Evolutionary conservation across 1,140 invertebrate genomes (phyloP), one percentile per base, ranked within the genome.

Genomic region (Hyles vespertilio): DNA sequence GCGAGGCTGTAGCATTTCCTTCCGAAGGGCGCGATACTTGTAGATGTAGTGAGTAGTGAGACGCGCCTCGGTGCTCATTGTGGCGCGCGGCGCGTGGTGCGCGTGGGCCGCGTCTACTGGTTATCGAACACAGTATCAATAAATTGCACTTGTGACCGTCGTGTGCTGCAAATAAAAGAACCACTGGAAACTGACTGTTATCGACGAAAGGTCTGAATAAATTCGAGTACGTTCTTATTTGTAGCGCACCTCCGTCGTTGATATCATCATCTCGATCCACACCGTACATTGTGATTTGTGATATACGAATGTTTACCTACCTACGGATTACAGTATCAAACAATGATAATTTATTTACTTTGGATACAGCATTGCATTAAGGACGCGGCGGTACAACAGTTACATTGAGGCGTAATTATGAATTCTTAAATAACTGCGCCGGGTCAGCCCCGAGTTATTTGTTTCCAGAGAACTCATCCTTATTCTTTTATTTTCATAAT

Each of bases 151-250:
- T 79, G 81, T 69, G 74, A 75, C 72, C 69, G 79, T 83, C 81
- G 74, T 78, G 81, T 78, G 74, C 67, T 65, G 72, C 70, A 86
- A 86, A 84, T 79, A 86, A 86, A 85, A 88, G 79, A 81, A 81
- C 10, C 61, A 40, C 61, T 58, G 61, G 72, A 71, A 69, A 70
- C 72, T 70, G 65, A 63, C 72, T 70, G 75, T 77, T 88, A 88
- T 88, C 85, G 80, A 77, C 75, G 71, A 79, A 79, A 75, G 74
- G 81, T 79, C 79, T 79, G 78, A 83, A 88, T 88, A 88, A 86
- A 88, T 84, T 82, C 74, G 74, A 79, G 74, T 77, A 70, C 79
- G 70, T 77, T 72, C 75, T 74, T 75, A 81, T 84, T 80, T 82
- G 79, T 86, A 78, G 71, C 62, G 76, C 58, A 56, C 71, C 73